phyloP scores from a whole-genome alignment of 2,888 invertebrate species.

The Leptopilina syphax region DNA sequence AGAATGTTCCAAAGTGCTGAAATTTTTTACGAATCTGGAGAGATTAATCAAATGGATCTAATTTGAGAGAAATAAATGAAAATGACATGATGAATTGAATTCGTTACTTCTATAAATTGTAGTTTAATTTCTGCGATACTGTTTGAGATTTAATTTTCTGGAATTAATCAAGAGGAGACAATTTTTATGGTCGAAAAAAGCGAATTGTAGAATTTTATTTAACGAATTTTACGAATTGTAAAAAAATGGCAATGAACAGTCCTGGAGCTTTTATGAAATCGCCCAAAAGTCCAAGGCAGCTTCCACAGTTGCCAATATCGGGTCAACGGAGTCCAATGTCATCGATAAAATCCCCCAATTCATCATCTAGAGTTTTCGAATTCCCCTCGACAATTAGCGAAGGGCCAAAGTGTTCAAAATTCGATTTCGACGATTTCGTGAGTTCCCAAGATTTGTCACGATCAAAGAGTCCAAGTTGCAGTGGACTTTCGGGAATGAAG shows the following conservation, averaged over 20 bases:
- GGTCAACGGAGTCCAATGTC: conserved; percentile 79
- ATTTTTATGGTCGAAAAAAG: too few species aligned
- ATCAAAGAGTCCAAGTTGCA: conserved; percentile 56
- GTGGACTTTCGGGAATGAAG: conserved; percentile 55
- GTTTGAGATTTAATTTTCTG: too few species aligned
- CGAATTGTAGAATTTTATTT: too few species aligned
- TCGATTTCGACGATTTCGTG: conserved; percentile 67
- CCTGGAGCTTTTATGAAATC: conserved; percentile 79
- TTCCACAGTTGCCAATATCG: conserved; percentile 78
- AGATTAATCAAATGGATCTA: too few species aligned
- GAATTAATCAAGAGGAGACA: too few species aligned
- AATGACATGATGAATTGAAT: too few species aligned
- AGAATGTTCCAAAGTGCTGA: too few species aligned
- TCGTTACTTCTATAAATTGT: too few species aligned
- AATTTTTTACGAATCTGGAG: too few species aligned
- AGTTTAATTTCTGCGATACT: too few species aligned
- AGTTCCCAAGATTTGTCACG: conserved; percentile 49
- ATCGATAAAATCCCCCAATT: conserved; percentile 79
- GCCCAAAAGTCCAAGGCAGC: conserved; percentile 80
- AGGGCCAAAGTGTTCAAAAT: conserved; percentile 66
- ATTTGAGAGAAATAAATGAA: too few species aligned
- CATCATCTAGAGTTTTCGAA: conserved; percentile 76
- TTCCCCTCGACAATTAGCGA: conserved; percentile 68
- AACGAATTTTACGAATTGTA: too few species aligned
- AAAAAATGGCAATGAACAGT: conserved; percentile 80